phyloP scores from a whole-genome alignment of 2,888 invertebrate species.

The Caenorhabditis sp. region DNA sequence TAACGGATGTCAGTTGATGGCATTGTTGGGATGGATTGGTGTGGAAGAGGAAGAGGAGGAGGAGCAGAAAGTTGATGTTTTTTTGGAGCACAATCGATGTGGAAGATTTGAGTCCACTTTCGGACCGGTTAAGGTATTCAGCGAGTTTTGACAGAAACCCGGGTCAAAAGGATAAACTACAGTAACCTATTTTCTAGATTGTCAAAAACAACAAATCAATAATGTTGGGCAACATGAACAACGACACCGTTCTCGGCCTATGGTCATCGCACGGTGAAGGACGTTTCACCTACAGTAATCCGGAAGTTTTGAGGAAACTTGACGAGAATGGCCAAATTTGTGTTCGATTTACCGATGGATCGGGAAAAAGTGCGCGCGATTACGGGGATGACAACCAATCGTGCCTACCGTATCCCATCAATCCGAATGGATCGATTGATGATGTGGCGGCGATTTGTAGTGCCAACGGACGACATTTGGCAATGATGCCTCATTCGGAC shows the following conservation, averaged over 20 bases:
- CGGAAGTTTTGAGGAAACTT: constrained; percentile 69
- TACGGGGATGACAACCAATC: no score
- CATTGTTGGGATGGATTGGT: constrained; percentile 85
- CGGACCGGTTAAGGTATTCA: constrained; percentile 77
- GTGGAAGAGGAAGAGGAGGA: constrained; percentile 13
- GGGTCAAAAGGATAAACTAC: not conserved
- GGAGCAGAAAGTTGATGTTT: constrained; percentile 50
- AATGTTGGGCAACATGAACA: constrained; percentile 88
- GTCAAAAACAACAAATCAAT: constrained; percentile 74
- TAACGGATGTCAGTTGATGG: constrained; percentile 97
- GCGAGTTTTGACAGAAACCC: constrained; percentile 3
- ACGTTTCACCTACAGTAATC: constrained; percentile 74
- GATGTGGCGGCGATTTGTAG: constrained; percentile 92
- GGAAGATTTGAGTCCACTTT: constrained; percentile 87
- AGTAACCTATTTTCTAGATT: constrained; percentile 69
- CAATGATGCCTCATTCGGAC: constrained; percentile 99
- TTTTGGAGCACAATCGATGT: constrained; percentile 84
- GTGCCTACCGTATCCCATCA: constrained; percentile 83
- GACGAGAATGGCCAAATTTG: constrained; percentile 78
- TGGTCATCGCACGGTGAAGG: constrained; percentile 98
- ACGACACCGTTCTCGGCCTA: constrained; percentile 85
- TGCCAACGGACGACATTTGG: constrained; percentile 88
- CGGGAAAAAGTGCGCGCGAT: constrained; percentile 77
- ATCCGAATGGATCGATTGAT: constrained; percentile 84
- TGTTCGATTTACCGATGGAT: constrained; percentile 85